Base-by-base conservation (phyloP, 2,888 invertebrate species). In the Chymomyza fuscimana region DNA sequence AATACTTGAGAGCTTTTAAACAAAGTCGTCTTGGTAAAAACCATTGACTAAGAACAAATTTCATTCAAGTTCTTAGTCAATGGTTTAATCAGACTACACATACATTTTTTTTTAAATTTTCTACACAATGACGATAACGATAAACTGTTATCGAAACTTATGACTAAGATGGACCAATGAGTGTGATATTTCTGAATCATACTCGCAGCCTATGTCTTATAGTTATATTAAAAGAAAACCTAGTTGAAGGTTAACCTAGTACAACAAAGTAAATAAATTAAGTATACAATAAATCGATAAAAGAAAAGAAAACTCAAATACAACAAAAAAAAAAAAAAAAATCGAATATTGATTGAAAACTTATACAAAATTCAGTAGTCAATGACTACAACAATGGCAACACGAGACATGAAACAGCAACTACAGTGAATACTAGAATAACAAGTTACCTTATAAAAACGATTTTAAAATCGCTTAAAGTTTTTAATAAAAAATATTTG, bases 251-350 rank as follows among this genome's bases (percentile, higher is more conserved):
- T 46, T 46, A 46, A 46, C 10, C 12, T 46, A 46, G 40, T 46
- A 4, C 40, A 46, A 46, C 40, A 12, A 46, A 46, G 12, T 46
- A 46, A 46, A 36, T 36, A 10, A 46, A 32, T 5, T 32, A 7
- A 7, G 32, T 46, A 12, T 46, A 12, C 3, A 46, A 46, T 46
- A 46, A 46, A 46, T 46, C 69, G 63, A 76, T 73, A 69, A 65
- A 51, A 54, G 5, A 1, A 58, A 58, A 19, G 25, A 25, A 59
- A 61, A 61, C n/a, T 12, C 19, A 16, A 19, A 22, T 22, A 16
- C 51, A n/a, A 19, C 3, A 22, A 54, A 22, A 54, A 54, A 54
- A 19, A 19, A n/a, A 3, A 16, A 22, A 54, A 22, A 54, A 54
- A 54, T 19, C 19, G 2, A n/a, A 12, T 46, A 46, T 54, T 54